Evolutionary conservation across 2,797 vertebrate genomes (phyloP).

Genomic region (Peromyscus nudipes): DNA sequence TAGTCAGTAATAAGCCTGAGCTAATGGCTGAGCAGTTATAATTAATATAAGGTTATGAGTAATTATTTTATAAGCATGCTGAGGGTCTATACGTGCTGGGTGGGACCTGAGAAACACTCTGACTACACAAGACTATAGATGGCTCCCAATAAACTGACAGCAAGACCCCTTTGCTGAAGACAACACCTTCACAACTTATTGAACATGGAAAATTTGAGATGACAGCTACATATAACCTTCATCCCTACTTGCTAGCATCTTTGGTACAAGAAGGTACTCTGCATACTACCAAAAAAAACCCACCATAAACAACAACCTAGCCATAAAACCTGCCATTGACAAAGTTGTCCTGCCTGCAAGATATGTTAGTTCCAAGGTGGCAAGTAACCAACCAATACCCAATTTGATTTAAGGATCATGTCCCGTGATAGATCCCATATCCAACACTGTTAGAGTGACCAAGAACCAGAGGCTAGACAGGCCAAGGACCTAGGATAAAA

Average conservation of each 20-base stretch:
- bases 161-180: background rate
- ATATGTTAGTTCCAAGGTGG: background rate
- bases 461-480: too few relatives aligned
- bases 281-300: background rate
- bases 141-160: background rate
- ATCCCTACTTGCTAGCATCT: background rate
- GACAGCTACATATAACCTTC: background rate
- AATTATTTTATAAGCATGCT: too few relatives aligned
- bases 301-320: background rate
- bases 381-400: background rate
- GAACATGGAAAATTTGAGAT: background rate
- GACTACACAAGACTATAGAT: too few relatives aligned
- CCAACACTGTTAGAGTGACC: background rate
- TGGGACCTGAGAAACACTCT: too few relatives aligned
- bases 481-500: background rate
- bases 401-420: background rate
- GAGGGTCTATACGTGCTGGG: too few relatives aligned
- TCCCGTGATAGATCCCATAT: background rate
- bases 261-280: background rate
- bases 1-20: too few relatives aligned
- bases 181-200: background rate
- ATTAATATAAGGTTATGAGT: too few relatives aligned
- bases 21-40: too few relatives aligned
- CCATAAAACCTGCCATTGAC: background rate
- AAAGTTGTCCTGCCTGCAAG: background rate